Percentiles rank a stretch among this genome's conserved stretches.
Conservation (phyloP, 1,140 invertebrate species). For the Drosophila baimaii region DNA sequence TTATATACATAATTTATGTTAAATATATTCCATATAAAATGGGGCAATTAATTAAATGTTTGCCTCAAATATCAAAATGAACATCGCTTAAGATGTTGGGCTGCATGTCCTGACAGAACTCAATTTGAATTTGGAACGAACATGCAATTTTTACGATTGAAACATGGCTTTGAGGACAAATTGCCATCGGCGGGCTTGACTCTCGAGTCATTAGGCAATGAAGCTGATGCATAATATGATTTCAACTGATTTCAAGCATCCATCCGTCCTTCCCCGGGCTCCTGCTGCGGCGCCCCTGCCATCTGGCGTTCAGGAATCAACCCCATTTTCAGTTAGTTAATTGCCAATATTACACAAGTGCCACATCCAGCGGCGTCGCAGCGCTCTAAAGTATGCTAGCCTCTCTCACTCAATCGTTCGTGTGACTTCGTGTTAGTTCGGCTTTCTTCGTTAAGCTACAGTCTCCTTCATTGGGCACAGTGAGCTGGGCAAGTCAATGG, state of each 20-base stretch:
- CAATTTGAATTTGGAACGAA: background rate
- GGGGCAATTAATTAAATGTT: no score
- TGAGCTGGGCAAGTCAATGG: slow-evolving; percentile 15
- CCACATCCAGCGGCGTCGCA: slow-evolving; percentile 51
- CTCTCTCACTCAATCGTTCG: slow-evolving; percentile 19
- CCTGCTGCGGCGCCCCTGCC: background rate
- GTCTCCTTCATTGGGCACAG: slow-evolving; percentile 21
- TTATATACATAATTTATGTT: background rate
- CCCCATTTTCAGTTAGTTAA: slow-evolving; percentile 79
- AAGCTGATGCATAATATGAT: slow-evolving; percentile 40
- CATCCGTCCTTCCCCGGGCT: slow-evolving; percentile 8
- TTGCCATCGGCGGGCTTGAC: slow-evolving; percentile 12
- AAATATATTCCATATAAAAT: background rate
- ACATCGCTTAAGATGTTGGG: background rate
- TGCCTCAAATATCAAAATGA: background rate
- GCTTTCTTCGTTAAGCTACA: slow-evolving; percentile 24
- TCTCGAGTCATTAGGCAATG: slow-evolving; percentile 43
- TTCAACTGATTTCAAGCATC: slow-evolving; percentile 45
- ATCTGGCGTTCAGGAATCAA: slow-evolving; percentile 75
- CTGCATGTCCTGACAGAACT: no score
- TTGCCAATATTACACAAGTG: slow-evolving; percentile 83
- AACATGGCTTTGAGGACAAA: slow-evolving; percentile 5
- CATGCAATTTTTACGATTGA: background rate
- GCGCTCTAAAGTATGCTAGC: slow-evolving; percentile 65
- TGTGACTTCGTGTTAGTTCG: background rate